Percentiles rank a stretch among this genome's conserved stretches.
Evolutionary conservation across 2,888 invertebrate genomes (phyloP).

Genomic region (Diaprepes abbreviatus): DNA sequence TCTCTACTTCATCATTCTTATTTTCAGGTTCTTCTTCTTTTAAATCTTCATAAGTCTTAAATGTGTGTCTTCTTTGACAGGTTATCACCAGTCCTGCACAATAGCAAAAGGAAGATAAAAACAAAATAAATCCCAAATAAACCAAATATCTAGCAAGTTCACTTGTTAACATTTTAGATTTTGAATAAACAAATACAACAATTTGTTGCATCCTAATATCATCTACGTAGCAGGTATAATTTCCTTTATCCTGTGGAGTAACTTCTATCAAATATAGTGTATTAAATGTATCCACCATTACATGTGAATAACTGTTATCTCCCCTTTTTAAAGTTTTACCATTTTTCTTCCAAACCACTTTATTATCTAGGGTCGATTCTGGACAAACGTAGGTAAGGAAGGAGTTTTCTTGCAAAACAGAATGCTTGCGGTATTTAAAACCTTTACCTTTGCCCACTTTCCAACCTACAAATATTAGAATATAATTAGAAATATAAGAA

Average conservation of each 20-base stretch:
- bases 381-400: slow-evolving; percentile 72
- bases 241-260: slow-evolving; percentile 75
- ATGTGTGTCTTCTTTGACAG: slow-evolving; percentile 67
- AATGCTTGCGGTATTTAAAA: slow-evolving; percentile 69
- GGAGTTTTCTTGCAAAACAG: slow-evolving; percentile 70
- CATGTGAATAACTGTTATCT: slow-evolving; percentile 54
- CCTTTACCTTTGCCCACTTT: slow-evolving; percentile 65
- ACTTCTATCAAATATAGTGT: slow-evolving; percentile 73
- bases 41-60: slow-evolving; percentile 63
- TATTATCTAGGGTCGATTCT: slow-evolving; percentile 69
- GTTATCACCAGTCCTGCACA: slow-evolving; percentile 72
- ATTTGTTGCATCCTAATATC: slow-evolving; percentile 72
- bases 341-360: slow-evolving; percentile 72
- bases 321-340: slow-evolving; percentile 68
- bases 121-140: slow-evolving; percentile 72
- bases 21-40: slow-evolving; percentile 53
- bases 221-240: slow-evolving; percentile 78
- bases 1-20: slow-evolving; percentile 27
- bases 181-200: slow-evolving; percentile 69
- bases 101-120: slow-evolving; percentile 72
- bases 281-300: slow-evolving; percentile 72
- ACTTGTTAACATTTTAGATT: slow-evolving; percentile 69
- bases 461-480: slow-evolving; percentile 57
- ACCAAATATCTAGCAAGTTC: slow-evolving; percentile 73
- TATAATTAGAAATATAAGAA: not conserved